Conservation (phyloP, 2,888 invertebrate genomes). For the Cantharis nigra region DNA sequence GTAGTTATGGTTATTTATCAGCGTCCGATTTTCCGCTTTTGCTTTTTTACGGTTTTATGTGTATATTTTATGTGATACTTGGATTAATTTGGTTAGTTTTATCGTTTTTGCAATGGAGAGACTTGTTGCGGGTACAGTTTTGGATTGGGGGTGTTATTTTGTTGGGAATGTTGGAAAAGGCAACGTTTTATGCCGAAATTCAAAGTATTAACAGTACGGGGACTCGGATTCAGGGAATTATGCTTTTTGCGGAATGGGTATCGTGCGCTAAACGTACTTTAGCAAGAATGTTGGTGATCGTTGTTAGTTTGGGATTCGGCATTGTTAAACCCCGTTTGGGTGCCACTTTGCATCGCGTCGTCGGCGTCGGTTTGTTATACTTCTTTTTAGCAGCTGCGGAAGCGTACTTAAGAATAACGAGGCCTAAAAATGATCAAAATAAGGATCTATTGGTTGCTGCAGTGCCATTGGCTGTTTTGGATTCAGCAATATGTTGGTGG, state of each 20-base stretch:
- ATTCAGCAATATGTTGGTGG: constrained; percentile 93
- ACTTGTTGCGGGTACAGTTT: constrained; percentile 89
- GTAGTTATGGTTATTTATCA: constrained; percentile 81
- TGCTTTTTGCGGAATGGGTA: constrained; percentile 86
- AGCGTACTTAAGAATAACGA: constrained; percentile 77
- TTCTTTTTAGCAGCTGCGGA: constrained; percentile 85
- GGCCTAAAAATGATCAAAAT: constrained; percentile 65
- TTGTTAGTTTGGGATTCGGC: constrained; percentile 93
- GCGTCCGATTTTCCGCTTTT: constrained; percentile 89
- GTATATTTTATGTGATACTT: constrained; percentile 81
- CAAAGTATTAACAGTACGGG: constrained; percentile 75
- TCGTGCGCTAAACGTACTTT: constrained; percentile 90
- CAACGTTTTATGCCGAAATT: constrained; percentile 90
- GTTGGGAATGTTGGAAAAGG: constrained; percentile 84
- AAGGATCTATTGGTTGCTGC: constrained; percentile 75
- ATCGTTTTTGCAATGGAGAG: constrained; percentile 87
- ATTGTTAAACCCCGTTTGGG: constrained; percentile 93
- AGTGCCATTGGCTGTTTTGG: constrained; percentile 84
- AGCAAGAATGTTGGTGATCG: constrained; percentile 91
- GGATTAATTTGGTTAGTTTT: constrained; percentile 83
- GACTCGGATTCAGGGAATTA: constrained; percentile 67
- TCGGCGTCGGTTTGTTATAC: constrained; percentile 82
- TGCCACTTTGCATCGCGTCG: constrained; percentile 84
- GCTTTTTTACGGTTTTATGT: constrained; percentile 90
- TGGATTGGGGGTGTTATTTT: constrained; percentile 94